Conservation (phyloP, 2,888 invertebrate species). For the Acanthopleura granulata region DNA sequence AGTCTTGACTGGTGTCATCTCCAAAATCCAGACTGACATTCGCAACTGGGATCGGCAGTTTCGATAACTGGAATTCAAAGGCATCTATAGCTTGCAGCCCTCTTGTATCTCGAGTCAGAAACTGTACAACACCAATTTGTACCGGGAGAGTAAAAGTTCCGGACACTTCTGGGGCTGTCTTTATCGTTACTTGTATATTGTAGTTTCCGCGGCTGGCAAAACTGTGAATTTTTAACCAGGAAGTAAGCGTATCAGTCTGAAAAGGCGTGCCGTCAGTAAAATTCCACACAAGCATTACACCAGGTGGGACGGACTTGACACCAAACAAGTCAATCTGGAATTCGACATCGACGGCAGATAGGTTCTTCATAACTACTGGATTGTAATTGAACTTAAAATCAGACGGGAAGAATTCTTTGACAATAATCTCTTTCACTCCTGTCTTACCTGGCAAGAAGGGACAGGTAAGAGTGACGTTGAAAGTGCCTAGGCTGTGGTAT, state of each 20-base stretch:
- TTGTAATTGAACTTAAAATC: background rate
- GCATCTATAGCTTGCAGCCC: background rate
- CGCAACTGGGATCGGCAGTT: too few relatives aligned
- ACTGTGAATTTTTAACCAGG: background rate
- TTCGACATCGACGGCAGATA: background rate
- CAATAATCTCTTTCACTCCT: too few relatives aligned
- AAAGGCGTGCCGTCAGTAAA: background rate
- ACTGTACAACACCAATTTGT: background rate
- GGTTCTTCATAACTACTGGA: background rate
- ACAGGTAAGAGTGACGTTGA: background rate
- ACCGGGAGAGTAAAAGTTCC: background rate
- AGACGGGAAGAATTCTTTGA: background rate
- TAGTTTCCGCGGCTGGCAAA: background rate
- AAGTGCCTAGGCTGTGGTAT: background rate
- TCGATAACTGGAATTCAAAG: background rate
- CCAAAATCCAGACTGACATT: background rate
- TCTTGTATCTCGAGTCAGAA: background rate
- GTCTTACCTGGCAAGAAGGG: background rate
- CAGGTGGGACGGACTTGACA: background rate
- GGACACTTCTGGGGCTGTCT: background rate
- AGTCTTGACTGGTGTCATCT: background rate
- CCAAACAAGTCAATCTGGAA: background rate
- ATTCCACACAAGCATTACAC: background rate
- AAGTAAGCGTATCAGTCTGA: background rate
- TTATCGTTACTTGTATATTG: background rate